Base-by-base conservation (phyloP, 2,797 vertebrate genomes). In the Champsocephalus gunnari region DNA sequence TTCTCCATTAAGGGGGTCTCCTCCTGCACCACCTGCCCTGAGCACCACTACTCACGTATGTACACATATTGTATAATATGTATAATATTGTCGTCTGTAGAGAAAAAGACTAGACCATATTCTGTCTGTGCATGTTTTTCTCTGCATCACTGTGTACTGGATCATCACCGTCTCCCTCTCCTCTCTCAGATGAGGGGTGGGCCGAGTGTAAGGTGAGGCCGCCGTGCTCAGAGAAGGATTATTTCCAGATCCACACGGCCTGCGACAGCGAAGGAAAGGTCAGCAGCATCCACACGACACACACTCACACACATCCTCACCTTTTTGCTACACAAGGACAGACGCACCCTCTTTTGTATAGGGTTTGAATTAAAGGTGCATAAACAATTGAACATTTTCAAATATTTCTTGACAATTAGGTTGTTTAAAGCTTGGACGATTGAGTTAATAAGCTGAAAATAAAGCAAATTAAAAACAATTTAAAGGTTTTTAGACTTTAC, bases 231-330 rank as follows among this genome's bases (percentile, higher is more conserved):
- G 93, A 91, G 49, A 97, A 95, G 87, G 97, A 99, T 88, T 98
- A 96, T 81, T 98, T 99, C 87, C 97, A 99, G 94, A 97, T 97
- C 86, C 98, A 99, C 74, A 96, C 96, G 0, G 94, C 96, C 0
- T 99, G 98, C 66, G 97, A 99, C 89, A 92, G 92, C 48, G 96
- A 99, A 45, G 97, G 97, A 80, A 98, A 98, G 95, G 98, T 99
- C 94, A 88, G 92, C 93, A 72, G 80, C 24, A 0, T 53, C 54
- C 71, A 13, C 66, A n/a, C 17, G 12, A 49, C 34, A 51, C 47
- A n/a, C 56, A 16, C 19, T 55, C 24, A 28, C 24, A 28, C 38
- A 21, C 56, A 45, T 24, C 41, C n/a, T 48, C 50, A 62, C 28
- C 28, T 51, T 50, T 49, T 16, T 12, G 14, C 12, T 10, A n/a